Percentiles rank a stretch among this genome's conserved stretches.
These are phyloP conservation scores for Malurus elegans DNA, from an alignment of 2,113 vertebrate genomes.

Conservation along the genomic window DNA sequence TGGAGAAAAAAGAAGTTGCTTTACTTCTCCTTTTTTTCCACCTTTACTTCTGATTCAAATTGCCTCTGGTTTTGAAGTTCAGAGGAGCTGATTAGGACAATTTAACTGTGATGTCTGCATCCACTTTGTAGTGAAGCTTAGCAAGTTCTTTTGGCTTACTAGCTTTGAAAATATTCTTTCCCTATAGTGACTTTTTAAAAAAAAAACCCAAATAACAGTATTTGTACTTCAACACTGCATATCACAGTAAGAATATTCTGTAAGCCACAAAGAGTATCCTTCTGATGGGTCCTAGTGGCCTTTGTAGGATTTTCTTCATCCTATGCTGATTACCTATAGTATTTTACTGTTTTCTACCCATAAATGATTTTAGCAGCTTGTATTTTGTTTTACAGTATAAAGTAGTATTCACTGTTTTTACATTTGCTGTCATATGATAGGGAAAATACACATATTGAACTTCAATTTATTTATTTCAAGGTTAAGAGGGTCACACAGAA, in stretches of 20 bases:
- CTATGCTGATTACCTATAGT: not conserved
- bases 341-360: not conserved
- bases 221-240: not conserved
- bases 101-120: not conserved
- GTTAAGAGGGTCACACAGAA: not conserved
- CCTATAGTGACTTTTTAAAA: not conserved
- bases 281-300: not conserved
- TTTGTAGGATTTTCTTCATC: not conserved
- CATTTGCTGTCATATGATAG: not conserved
- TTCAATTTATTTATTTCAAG: not conserved
- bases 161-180: not conserved
- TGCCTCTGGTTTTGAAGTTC: not conserved
- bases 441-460: not conserved
- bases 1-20: not conserved
- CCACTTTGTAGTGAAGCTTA: not conserved
- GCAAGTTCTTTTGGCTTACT: not conserved
- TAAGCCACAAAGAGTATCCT: not conserved
- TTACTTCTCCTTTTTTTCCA: not conserved
- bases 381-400: not conserved
- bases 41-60: not conserved
- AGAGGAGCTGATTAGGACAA: not conserved
- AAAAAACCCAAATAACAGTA: not conserved
- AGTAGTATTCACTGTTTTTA: not conserved
- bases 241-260: not conserved
- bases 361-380: not conserved